phyloP scores from a whole-genome alignment of 2,888 invertebrate genomes.

The Ligdia adustata region DNA sequence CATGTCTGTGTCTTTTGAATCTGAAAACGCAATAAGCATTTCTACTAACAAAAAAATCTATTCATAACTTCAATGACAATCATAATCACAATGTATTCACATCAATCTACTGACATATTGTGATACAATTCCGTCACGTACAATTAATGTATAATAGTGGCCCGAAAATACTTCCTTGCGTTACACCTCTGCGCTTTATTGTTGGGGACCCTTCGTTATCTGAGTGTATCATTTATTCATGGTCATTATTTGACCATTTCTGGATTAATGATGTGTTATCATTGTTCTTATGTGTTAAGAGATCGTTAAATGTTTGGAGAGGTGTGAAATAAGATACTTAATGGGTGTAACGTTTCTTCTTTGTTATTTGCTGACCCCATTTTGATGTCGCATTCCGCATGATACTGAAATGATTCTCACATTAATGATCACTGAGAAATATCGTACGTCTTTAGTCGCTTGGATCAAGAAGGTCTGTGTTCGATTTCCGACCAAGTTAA shows the following conservation, averaged over 20 bases:
- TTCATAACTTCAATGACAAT: constrained; percentile 37
- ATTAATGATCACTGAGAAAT: constrained; percentile 34
- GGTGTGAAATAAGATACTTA: constrained; percentile 77
- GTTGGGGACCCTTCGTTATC: constrained; percentile 67
- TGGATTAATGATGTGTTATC: constrained; percentile 76
- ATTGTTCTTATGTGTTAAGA: constrained; percentile 73
- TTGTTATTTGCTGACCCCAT: constrained; percentile 49
- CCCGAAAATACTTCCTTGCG: constrained; percentile 62
- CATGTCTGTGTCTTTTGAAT: constrained; percentile 24
- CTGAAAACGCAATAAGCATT: constrained; percentile 25
- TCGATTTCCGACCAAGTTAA: too few relatives aligned
- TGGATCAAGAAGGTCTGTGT: too few relatives aligned
- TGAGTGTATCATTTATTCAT: constrained; percentile 78
- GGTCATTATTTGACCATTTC: constrained; percentile 84
- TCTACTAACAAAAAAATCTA: constrained; percentile 29
- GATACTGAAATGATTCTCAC: constrained; percentile 24
- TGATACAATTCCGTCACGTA: constrained; percentile 76
- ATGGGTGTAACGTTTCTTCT: constrained; percentile 68
- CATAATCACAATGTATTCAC: constrained; percentile 40
- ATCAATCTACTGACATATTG: constrained; percentile 67
- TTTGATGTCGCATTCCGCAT: constrained; percentile 38
- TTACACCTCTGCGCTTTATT: constrained; percentile 52
- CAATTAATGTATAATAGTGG: constrained; percentile 70
- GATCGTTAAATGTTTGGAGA: constrained; percentile 68
- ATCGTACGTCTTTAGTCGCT: too few relatives aligned